Evolutionary conservation across 2,113 vertebrate species (phyloP), one percentile per base, ranked within the genome.

Genomic region (Benitochromis conjunctus): DNA sequence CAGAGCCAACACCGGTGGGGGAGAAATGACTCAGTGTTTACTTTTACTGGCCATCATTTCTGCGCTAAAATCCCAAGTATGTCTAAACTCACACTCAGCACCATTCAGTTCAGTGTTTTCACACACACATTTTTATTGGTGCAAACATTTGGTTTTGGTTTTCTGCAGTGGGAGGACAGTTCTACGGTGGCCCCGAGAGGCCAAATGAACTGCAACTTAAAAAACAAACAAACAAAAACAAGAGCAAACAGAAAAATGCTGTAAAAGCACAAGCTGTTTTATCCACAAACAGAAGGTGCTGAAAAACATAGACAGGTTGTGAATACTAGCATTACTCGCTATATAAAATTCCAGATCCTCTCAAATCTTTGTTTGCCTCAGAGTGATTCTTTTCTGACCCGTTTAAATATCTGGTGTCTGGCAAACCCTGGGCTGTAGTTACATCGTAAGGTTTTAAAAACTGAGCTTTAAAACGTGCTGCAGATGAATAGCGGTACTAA

Each of bases 91-190:
- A 71, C 46, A 64, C 81, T 85, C 12, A 3, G 57, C 7, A 1
- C 14, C 24, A 21, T 38, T 71, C 46, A 54, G 14, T 38, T 71
- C 46, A 48, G 26, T 71, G 83, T 80, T 84, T 83, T 62, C 55
- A 55, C 43, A 51, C 24, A 48, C 46, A 53, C 71, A 19, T 48
- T 87, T 83, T 79, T 9, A 58, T 36, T 55, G 31, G 48, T 57
- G 16, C 55, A 86, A 87, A 87, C 56, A 82, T 87, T 60, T 79
- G n/a, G 31, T 76, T 74, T 48, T 74, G n/a, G 18, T 55, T 79
- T 86, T 76, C 64, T 54, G 3, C 71, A 66, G 7, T 4, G 9
- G 29, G 21, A 54, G 2, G 41, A 11, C 38, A 46, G 41, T 26
- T 5, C 21, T 46, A 71, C 9, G 1, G 34, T 38, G 62, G 62